Evolutionary conservation across 92 coral and sea anemone genomes (phyloP).

Genomic region (Zoanthus gigantus): DNA sequence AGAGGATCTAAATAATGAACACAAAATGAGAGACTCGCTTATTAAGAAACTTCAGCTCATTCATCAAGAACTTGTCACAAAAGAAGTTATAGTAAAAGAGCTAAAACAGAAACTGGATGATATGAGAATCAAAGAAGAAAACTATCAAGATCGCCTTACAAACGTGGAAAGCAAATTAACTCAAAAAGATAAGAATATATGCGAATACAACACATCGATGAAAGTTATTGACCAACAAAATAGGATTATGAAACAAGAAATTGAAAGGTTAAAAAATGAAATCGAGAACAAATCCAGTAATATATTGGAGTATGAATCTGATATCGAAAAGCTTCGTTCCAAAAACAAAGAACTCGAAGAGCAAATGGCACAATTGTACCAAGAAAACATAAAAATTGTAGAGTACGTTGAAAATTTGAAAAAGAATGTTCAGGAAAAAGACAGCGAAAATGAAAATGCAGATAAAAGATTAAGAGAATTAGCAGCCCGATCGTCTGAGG

Average conservation of each 20-base stretch:
- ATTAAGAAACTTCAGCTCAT: constrained; percentile 22
- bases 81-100: constrained; percentile 16
- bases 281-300: constrained; percentile 48
- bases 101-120: constrained; percentile 3
- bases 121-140: background rate
- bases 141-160: background rate
- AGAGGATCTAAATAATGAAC: constrained; percentile 9
- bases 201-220: constrained; percentile 30
- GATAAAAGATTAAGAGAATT: constrained; percentile 42
- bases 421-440: constrained; percentile 33
- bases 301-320: constrained; percentile 21
- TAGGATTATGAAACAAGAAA: constrained; percentile 45
- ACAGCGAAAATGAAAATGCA: constrained; percentile 9
- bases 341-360: constrained; percentile 23
- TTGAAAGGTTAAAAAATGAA: constrained; percentile 39
- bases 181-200: background rate
- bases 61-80: constrained; percentile 6
- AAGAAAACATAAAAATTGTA: background rate
- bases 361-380: background rate
- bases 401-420: constrained; percentile 6
- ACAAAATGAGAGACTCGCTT: constrained; percentile 6
- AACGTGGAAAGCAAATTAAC: constrained; percentile 6
- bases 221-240: constrained; percentile 63
- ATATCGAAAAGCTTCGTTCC: constrained; percentile 14
- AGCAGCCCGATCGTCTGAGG: constrained; percentile 41